phyloP scores from a whole-genome alignment of 2,888 invertebrate genomes.

The Melinaea menophilus region DNA sequence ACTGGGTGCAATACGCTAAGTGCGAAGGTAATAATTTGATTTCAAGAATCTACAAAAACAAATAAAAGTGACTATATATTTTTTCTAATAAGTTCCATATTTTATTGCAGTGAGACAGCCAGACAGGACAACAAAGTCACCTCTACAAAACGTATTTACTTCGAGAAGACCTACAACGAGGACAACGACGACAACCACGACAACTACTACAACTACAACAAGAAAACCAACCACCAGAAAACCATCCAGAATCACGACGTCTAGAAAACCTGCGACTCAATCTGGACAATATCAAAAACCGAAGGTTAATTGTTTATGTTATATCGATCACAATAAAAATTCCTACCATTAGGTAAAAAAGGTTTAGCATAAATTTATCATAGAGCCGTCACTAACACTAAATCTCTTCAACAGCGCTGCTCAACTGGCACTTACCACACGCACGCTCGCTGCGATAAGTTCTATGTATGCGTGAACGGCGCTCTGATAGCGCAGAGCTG shows the following conservation, averaged over 20 bases:
- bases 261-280: constrained; percentile 42
- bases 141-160: constrained; percentile 38
- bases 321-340: not conserved
- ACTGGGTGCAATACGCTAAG: constrained; percentile 87
- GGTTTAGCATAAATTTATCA: no score
- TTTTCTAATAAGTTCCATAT: constrained; percentile 6
- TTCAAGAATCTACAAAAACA: not conserved
- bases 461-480: constrained; percentile 87
- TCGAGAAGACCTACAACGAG: constrained; percentile 32
- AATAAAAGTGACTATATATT: no score
- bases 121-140: constrained; percentile 46
- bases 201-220: constrained; percentile 33
- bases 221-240: constrained; percentile 26
- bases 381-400: not conserved
- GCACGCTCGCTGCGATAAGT: constrained; percentile 84
- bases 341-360: no score
- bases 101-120: constrained; percentile 23
- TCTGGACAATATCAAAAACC: constrained; percentile 50
- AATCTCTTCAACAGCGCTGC: constrained; percentile 65
- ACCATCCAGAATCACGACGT: constrained; percentile 40
- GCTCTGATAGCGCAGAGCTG: constrained; percentile 83
- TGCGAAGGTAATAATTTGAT: constrained; percentile 70
- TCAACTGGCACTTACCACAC: constrained; percentile 86
- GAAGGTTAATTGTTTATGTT: constrained; percentile 40
- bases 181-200: constrained; percentile 27